Evolutionary conservation across 2,888 invertebrate species (phyloP).

Genomic region (Hirtodrosophila confusa): DNA sequence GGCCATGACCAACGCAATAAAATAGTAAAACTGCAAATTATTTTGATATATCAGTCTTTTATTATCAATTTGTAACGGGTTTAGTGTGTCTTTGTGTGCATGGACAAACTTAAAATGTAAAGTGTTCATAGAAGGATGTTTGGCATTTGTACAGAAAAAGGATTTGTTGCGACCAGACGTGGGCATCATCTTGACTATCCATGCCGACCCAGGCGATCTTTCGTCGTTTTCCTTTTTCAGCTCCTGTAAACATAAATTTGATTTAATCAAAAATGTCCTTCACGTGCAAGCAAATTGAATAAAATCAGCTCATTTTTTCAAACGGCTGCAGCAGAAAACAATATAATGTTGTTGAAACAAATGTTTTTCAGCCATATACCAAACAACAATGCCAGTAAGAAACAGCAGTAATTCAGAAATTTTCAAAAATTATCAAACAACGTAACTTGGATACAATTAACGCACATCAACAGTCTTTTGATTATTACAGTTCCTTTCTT

Average conservation of each 20-base stretch:
- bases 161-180: neutral
- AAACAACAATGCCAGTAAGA: neutral
- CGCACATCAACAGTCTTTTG: no score
- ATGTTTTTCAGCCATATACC: conserved; percentile 1
- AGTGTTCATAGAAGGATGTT: neutral
- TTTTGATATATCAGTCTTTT: conserved; percentile 17
- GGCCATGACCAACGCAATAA: neutral
- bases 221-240: neutral
- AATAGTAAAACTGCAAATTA: neutral
- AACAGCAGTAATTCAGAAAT: no score
- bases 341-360: no score
- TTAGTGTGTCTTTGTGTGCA: neutral
- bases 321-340: no score
- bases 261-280: conserved; percentile 15
- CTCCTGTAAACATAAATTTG: conserved; percentile 33
- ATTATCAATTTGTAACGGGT: neutral
- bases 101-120: neutral
- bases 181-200: conserved; percentile 3
- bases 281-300: neutral
- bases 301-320: conserved; percentile 1
- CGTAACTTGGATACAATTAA: no score
- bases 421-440: no score
- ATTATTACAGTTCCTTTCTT: no score
- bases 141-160: neutral
- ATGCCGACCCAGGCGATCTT: conserved; percentile 7